Percentiles rank a stretch among this genome's conserved stretches.
Evolutionary conservation across 2,113 vertebrate species (phyloP).

Genomic region (Pygoscelis antarcticus): DNA sequence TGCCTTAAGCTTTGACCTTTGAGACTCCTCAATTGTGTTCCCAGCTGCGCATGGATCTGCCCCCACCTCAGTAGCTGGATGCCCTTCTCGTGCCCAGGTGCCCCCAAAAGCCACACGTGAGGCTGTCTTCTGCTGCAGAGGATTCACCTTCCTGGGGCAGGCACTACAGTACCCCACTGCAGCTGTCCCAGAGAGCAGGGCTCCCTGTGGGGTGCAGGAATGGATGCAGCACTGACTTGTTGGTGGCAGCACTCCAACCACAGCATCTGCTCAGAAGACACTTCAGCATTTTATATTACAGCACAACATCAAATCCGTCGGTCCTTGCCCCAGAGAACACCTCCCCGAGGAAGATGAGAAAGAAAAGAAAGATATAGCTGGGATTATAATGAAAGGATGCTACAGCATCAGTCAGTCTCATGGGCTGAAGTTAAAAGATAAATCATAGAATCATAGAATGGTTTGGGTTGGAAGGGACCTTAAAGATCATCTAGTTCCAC

Average conservation of each 20-base stretch:
- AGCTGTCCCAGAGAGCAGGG: accelerated
- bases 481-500: too few species aligned
- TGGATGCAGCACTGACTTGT: accelerated
- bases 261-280: background rate
- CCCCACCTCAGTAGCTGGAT: background rate
- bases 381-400: background rate
- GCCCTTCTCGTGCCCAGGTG: background rate
- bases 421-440: background rate
- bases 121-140: background rate
- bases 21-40: background rate
- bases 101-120: background rate
- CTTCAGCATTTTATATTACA: background rate
- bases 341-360: background rate
- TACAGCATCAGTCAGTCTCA: accelerated
- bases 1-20: background rate
- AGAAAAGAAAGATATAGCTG: background rate
- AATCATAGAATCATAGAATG: background rate
- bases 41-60: background rate
- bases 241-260: background rate
- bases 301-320: background rate
- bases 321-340: background rate
- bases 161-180: background rate
- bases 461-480: too few species aligned
- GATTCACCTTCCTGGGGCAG: background rate
- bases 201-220: background rate